phyloP scores from a whole-genome alignment of 2,888 invertebrate species.

The Lasioglossum vierecki region DNA sequence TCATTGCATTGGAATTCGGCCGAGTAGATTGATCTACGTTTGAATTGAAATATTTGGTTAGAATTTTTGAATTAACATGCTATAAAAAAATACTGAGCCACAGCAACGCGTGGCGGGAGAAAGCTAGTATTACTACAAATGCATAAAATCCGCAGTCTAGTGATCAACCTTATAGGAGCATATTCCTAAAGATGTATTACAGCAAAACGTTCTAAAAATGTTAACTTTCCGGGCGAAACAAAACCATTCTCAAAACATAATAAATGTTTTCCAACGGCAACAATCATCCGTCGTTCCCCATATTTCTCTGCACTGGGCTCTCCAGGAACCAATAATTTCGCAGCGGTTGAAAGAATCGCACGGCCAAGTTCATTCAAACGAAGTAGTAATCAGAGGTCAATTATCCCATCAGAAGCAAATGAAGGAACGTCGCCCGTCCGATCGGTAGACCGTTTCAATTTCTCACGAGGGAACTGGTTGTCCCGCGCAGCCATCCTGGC shows the following conservation, averaged over 20 bases:
- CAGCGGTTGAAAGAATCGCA: background rate
- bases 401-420: background rate
- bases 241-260: background rate
- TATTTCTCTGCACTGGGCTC: background rate
- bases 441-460: conserved; percentile 7
- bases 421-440: background rate
- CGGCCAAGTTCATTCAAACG: background rate
- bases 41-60: no score
- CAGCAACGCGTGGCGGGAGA: no score
- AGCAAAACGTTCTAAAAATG: no score
- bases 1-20: no score
- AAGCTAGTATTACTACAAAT: no score
- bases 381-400: background rate
- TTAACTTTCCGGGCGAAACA: background rate
- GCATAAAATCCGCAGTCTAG: no score
- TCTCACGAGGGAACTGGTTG: conserved; percentile 27
- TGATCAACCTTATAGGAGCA: no score
- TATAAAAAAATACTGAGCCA: no score
- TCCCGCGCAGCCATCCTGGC: background rate
- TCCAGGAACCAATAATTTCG: background rate
- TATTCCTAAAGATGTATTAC: no score
- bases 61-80: no score
- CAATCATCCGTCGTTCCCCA: background rate
- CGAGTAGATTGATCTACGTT: no score
- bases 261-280: background rate